Percentiles rank a stretch among this genome's conserved stretches.
Evolutionary conservation across 2,113 vertebrate species (phyloP).

Genomic region (Colistium nudipinnis): DNA sequence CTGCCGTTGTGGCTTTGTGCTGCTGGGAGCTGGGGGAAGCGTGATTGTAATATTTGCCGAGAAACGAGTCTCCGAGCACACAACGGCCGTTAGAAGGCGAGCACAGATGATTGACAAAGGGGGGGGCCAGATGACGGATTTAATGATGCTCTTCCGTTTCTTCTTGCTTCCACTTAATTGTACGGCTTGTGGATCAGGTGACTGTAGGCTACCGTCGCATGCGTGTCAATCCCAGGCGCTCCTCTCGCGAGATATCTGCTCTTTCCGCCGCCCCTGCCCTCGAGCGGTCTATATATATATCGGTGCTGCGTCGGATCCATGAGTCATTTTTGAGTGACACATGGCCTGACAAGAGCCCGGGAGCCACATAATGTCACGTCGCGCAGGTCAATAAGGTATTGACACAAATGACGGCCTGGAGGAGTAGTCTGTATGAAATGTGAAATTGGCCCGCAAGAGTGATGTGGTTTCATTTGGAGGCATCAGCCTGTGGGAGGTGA

Average conservation of each 20-base stretch:
- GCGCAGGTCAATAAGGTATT: slow-evolving; percentile 68
- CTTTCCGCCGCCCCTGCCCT: slow-evolving; percentile 41
- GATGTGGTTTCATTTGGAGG: slow-evolving; percentile 38
- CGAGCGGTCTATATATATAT: slow-evolving; percentile 65
- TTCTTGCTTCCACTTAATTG: slow-evolving; percentile 68
- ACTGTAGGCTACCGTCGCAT: slow-evolving; percentile 44
- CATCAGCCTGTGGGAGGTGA: slow-evolving; percentile 34
- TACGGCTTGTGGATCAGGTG: slow-evolving; percentile 68
- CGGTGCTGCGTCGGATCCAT: slow-evolving; percentile 22
- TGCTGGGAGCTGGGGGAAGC: slow-evolving; percentile 9
- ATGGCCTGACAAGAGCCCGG: slow-evolving; percentile 34
- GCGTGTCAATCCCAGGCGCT: slow-evolving; percentile 55
- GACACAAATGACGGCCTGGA: slow-evolving; percentile 61
- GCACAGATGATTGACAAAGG: slow-evolving; percentile 38
- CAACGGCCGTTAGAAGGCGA: slow-evolving; percentile 61
- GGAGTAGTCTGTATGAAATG: slow-evolving; percentile 57
- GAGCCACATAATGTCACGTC: slow-evolving; percentile 55
- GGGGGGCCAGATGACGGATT: slow-evolving; percentile 58
- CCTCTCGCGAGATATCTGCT: slow-evolving; percentile 56
- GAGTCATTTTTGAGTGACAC: slow-evolving; percentile 70
- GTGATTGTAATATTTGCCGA: slow-evolving; percentile 49
- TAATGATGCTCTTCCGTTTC: slow-evolving; percentile 60
- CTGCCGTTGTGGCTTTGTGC: slow-evolving; percentile 23
- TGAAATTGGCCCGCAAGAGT: slow-evolving; percentile 23
- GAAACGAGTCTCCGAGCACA: slow-evolving; percentile 40